Base-by-base conservation (phyloP, 2,113 vertebrate species). In the Sterrhoptilus dennistouni region DNA sequence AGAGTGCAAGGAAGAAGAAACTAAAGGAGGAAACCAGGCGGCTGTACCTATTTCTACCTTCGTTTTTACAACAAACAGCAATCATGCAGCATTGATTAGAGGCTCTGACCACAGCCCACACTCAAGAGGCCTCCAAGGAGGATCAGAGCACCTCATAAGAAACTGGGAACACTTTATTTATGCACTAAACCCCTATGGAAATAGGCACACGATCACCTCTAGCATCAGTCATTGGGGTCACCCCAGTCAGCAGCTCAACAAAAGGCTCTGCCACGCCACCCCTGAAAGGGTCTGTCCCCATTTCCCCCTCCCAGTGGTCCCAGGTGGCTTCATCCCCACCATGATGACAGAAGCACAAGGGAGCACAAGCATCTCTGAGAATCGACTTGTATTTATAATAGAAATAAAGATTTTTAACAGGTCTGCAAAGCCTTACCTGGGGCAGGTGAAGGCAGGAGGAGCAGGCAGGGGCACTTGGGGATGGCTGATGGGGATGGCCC, bases 301-400 rank as follows among this genome's bases (percentile, higher is more conserved):
- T 11, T 38, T 27, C 1, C 16, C 23, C 38, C 20, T 29, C 31
- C 29, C 60, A 3, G 14, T 10, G 29, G 16, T 10, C 20, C 25
- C 75, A 33, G 23, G 3, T 33, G 31, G 18, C 27, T 76, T 11
- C 63, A 25, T 21, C 49, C 49, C 31, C 3, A 2, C 0, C 2
- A 5, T 3, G 16, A 53, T 11, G 28, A 6, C 1, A 1, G 45
- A 64, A 57, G 53, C 18, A 56, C 45, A 40, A 27, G 22, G 36
- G 3, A 83, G 25, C 20, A 63, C 8, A n/a, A 47, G 9, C 15
- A 42, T 11, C 23, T 63, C 49, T 42, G 19, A 49, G 40, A 52
- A 77, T 0, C 1, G 13, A 7, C 16, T 56, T 2, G 0, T 24
- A n/a, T 38, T 38, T 38, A 38, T 12, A 38, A 38, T 4, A 57